phyloP scores from a whole-genome alignment of 2,888 invertebrate species.

The Calameuta pallipes region DNA sequence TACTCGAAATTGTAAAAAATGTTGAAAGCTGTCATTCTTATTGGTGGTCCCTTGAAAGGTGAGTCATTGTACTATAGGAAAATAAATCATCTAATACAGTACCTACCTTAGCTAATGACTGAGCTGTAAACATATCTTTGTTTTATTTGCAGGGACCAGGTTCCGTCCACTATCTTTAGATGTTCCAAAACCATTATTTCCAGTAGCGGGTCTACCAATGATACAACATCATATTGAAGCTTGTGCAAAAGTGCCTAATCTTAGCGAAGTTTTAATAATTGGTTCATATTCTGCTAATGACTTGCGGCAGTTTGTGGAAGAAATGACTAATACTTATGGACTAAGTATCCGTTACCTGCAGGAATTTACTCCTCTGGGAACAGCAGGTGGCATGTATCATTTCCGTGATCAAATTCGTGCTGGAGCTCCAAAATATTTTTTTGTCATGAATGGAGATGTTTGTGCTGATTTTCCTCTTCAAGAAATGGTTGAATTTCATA shows the following conservation, averaged over 20 bases:
- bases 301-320: conserved; percentile 86
- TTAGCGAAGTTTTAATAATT: conserved; percentile 92
- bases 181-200: conserved; percentile 97
- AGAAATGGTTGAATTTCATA: conserved; percentile 84
- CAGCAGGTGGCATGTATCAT: conserved; percentile 96
- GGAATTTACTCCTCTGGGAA: conserved; percentile 94
- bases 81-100: conserved; percentile 12
- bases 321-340: conserved; percentile 71
- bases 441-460: conserved; percentile 97
- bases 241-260: conserved; percentile 79
- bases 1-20: conserved; percentile 58
- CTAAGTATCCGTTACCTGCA: conserved; percentile 82
- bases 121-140: conserved; percentile 14
- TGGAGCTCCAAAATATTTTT: conserved; percentile 89
- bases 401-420: conserved; percentile 95
- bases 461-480: conserved; percentile 95
- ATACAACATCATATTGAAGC: conserved; percentile 98
- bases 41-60: conserved; percentile 97
- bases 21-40: conserved; percentile 89
- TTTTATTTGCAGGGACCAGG: conserved; percentile 81
- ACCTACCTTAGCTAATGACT: not conserved
- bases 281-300: conserved; percentile 91
- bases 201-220: conserved; percentile 94
- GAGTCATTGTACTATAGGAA: conserved; percentile 33
- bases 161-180: conserved; percentile 97